Conservation (phyloP, 1,140 invertebrate genomes). For the Penaeus japonicus region DNA sequence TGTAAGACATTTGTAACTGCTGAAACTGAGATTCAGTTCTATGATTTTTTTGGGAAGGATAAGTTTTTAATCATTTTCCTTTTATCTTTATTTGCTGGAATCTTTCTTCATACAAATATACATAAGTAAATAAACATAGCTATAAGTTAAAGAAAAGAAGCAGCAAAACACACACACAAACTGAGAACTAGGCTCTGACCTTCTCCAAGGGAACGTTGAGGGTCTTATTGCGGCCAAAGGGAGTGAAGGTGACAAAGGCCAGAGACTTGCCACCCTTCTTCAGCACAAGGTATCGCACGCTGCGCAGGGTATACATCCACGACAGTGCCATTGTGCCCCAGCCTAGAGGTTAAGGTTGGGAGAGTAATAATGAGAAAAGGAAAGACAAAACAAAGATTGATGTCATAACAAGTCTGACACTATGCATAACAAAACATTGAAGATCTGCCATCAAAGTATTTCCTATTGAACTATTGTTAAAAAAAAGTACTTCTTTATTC, state of each 20-base stretch:
- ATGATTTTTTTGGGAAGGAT: too few species aligned
- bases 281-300: slow-evolving; percentile 16
- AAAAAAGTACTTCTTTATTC: not conserved
- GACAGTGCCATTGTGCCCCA: slow-evolving; percentile 40
- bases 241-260: slow-evolving; percentile 32
- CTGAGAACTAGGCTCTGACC: not conserved
- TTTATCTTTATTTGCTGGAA: too few species aligned
- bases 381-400: not conserved
- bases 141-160: too few species aligned
- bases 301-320: slow-evolving; percentile 47
- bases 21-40: too few species aligned
- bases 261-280: slow-evolving; percentile 35
- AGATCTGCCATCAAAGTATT: too few species aligned
- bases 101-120: not conserved
- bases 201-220: slow-evolving; percentile 30
- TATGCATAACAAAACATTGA: too few species aligned
- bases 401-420: too few species aligned
- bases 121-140: too few species aligned
- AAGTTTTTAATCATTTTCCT: too few species aligned
- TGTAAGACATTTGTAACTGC: too few species aligned
- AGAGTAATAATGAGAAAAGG: not conserved
- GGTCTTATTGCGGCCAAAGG: not conserved
- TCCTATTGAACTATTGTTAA: too few species aligned
- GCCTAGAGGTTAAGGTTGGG: not conserved
- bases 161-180: too few species aligned